These are phyloP conservation scores for Cyanocitta stelleri DNA, from an alignment of 2,113 vertebrate species.

Conservation along the genomic window DNA sequence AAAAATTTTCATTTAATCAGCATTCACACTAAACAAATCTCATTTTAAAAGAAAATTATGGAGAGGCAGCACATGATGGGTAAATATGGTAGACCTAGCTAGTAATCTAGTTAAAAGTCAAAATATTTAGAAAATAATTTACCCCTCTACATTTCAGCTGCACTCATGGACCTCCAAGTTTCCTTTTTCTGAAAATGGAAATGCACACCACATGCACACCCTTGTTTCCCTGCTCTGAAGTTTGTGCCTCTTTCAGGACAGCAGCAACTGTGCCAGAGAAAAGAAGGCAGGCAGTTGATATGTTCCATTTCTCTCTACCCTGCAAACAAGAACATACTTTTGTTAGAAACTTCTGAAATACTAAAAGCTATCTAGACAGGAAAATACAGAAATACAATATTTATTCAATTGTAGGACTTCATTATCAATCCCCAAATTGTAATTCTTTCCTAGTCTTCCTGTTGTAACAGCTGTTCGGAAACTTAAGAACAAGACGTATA, in stretches of 20 bases:
- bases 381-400: background rate
- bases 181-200: background rate
- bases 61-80: background rate
- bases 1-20: background rate
- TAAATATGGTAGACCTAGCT: background rate
- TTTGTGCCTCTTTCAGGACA: background rate
- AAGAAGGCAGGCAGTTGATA: background rate
- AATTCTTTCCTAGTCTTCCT: background rate
- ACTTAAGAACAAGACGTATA: background rate
- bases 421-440: background rate
- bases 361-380: background rate
- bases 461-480: background rate
- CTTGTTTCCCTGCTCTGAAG: background rate
- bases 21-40: background rate
- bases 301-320: background rate
- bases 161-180: background rate
- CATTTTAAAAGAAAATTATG: background rate
- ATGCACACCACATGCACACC: background rate
- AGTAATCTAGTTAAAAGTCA: background rate
- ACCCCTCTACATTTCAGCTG: background rate
- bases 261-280: background rate
- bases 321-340: background rate
- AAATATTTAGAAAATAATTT: background rate
- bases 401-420: background rate
- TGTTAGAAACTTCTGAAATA: background rate